Base-by-base conservation (phyloP, 2,113 vertebrate species). In the Columba janthina region DNA sequence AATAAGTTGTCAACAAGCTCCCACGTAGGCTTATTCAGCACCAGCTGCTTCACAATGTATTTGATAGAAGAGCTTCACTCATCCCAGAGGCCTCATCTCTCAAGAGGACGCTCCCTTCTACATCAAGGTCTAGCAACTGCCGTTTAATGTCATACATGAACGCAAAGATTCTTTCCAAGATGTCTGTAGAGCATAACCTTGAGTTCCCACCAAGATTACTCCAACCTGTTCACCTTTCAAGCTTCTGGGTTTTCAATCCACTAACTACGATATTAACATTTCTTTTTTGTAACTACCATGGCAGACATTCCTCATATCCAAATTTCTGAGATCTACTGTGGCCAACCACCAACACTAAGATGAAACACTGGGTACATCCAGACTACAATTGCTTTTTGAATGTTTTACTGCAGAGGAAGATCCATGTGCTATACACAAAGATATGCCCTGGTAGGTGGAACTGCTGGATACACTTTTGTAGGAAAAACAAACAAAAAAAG, bases 21-120 rank as follows among this genome's bases (percentile, higher is more conserved):
- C 95, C 95, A 95, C 94, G 40, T 57, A 93, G 58, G 66, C 93
- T 97, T 95, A 97, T 92, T 97, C 95, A 97, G 92, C 92, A 94
- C 81, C 93, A 97, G 94, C 94, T 96, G 94, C 85, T 79, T 75
- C 82, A 65, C 66, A 82, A 95, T 46, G 88, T 89, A 85, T 61
- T 76, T 57, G 77, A 78, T 48, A 89, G 67, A 73, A 67, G 31
- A 88, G 58, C 36, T 88, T 75, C 50, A 56, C 82, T 76, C 74
- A 73, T 50, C 79, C 77, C 42, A 20, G 42, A 81, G 42, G 48
- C 42, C 50, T 60, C 79, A 48, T 67, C 60, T 77, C 60, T 57
- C 42, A 62, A 80, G 42, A 34, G 38, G 54, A 50, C 58, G 72
- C 66, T 70, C 57, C 48, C 42, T 85, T 91, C 67, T 31, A 64